Evolutionary conservation across 2,113 vertebrate genomes (phyloP), one percentile per base, ranked within the genome.

Genomic region (Centropus unirufus): DNA sequence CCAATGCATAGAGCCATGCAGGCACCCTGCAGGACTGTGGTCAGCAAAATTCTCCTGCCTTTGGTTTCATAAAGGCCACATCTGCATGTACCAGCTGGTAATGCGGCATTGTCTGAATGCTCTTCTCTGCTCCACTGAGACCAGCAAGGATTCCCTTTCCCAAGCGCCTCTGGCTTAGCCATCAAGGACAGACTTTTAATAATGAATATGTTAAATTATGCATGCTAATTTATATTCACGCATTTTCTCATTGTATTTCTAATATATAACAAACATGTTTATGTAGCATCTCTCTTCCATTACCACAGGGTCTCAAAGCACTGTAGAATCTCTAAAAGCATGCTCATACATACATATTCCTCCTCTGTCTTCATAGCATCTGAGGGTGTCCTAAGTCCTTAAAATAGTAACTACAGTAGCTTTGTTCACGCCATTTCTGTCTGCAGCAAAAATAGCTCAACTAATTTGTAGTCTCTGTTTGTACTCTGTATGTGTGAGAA

Each of bases 331-430:
- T 94, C 87, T 87, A 42, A 87, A 95, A 91, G 83, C 83, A 30
- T 34, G 44, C 86, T 93, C 47, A 23, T 32, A 87, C 68, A 58
- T 83, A 36, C 34, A 44, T 46, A 95, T 95, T 86, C 87, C 78
- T 94, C 87, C 84, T 76, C 89, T 91, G 84, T 92, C 89, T 94
- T 85, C 57, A 21, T 51, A 54, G 24, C 92, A 86, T 95, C 90
- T 74, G 84, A 97, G 93, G 93, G 90, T 97, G 87, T 96, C 93
- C 95, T 91, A 29, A 83, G 93, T 63, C 72, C 94, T 90, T 90
- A 95, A 97, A 97, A 95, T 97, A 97, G 96, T 44, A 97, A 92
- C 85, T n/a, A 95, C 94, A 95, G 85, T 18, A 90, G 94, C 91
- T 96, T 95, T 97, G 90, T 96, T 96, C 90, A 36, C 2, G 16